Percentiles rank a stretch among this genome's conserved stretches.
Conservation (phyloP, 2,888 invertebrate species). For the Sphaerophoria rueppellii region DNA sequence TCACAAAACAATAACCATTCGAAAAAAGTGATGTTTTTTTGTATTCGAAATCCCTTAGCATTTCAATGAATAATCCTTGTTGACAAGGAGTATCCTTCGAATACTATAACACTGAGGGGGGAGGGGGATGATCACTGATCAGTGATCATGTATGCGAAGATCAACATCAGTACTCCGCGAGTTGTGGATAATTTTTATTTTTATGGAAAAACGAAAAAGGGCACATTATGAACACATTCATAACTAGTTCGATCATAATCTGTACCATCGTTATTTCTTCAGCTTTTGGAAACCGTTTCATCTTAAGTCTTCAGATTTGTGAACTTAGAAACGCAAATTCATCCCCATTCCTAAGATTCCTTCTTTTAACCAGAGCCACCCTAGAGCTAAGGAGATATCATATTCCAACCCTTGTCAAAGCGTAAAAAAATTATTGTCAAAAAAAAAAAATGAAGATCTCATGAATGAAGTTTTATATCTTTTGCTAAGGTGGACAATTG, state of each 20-base stretch:
- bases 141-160: conserved; percentile 46
- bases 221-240: conserved; percentile 55
- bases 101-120: conserved; percentile 9
- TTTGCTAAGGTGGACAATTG: conserved; percentile 60
- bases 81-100: conserved; percentile 33
- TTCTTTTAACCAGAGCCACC: conserved; percentile 48
- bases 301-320: conserved; percentile 34
- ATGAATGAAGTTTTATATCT: conserved; percentile 37
- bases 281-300: conserved; percentile 30
- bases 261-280: conserved; percentile 43
- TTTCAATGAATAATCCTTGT: conserved; percentile 36
- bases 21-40: conserved; percentile 27
- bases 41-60: conserved; percentile 24
- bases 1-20: conserved; percentile 34
- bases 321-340: conserved; percentile 1
- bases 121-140: conserved; percentile 24
- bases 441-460: conserved; percentile 28
- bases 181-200: conserved; percentile 60
- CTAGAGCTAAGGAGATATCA: conserved; percentile 63
- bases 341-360: conserved; percentile 33
- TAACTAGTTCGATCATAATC: conserved; percentile 69
- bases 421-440: conserved; percentile 18
- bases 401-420: conserved; percentile 66
- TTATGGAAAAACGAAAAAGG: conserved; percentile 46
- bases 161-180: conserved; percentile 46